Evolutionary conservation across 2,113 vertebrate genomes (phyloP).

Genomic region (Hiodon tergisus): DNA sequence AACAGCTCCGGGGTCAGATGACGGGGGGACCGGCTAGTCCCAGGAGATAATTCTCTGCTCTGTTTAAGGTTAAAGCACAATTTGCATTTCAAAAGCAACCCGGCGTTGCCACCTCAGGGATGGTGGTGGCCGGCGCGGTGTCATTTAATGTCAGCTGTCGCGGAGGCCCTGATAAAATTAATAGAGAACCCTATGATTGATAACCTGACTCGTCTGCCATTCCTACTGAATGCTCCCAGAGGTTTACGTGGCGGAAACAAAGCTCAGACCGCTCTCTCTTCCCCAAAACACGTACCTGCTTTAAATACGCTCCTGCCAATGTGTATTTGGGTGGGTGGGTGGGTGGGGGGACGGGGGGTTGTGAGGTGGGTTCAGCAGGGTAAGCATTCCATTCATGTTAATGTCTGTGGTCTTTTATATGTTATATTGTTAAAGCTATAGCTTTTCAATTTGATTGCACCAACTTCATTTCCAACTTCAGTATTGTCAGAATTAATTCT

Average conservation of each 20-base stretch:
- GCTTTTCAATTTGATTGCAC: neutral
- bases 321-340: neutral
- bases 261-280: conserved; percentile 24
- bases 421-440: neutral
- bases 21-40: conserved; percentile 14
- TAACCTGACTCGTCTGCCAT: conserved; percentile 45
- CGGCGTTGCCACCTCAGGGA: conserved; percentile 41
- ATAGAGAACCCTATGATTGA: conserved; percentile 62
- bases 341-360: neutral
- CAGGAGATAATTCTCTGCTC: conserved; percentile 44
- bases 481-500: neutral
- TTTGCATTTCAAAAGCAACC: conserved; percentile 69
- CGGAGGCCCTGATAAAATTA: conserved; percentile 62
- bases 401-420: neutral
- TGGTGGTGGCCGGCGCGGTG: conserved; percentile 49
- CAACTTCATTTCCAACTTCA: neutral
- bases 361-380: neutral
- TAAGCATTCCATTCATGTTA: neutral
- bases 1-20: conserved; percentile 41
- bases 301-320: neutral
- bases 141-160: conserved; percentile 66
- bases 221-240: conserved; percentile 36
- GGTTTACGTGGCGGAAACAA: conserved; percentile 34
- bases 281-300: neutral
- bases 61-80: conserved; percentile 71